Evolutionary conservation across 2,888 invertebrate genomes (phyloP), one percentile per base, ranked within the genome.

Genomic region (Agrochola lychnidis): DNA sequence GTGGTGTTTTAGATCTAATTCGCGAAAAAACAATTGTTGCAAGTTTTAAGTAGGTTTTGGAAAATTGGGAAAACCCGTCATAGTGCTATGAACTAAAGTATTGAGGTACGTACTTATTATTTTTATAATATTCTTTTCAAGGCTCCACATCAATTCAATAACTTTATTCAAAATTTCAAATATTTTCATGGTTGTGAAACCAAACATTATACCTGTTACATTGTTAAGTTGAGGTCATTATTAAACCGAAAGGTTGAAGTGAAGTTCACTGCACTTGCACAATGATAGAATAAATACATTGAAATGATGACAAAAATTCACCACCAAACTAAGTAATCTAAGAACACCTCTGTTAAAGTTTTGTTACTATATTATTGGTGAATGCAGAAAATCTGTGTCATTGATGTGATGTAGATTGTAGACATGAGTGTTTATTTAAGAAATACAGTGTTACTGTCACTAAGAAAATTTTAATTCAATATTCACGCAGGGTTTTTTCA

Each of bases 121-220:
- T 63, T n/a, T 45, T 40, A 73, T 5, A 0, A 57, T 12, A 57
- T 69, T 51, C 7, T n/a, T 9, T 56, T 68, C 82, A 80, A 81
- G 82, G 66, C n/a, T 67, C 22, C 9, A 36, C 7, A 64, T 30
- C 36, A 61, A 61, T 70, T 78, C 48, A 63, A 61, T 76, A 77
- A 59, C 48, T 14, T 14, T 59, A 76, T 62, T 36, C 62, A 36
- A 16, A 53, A 62, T 22, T 56, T 66, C 16, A 12, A 63, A 73
- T 42, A 61, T 61, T 59, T 66, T 48, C 19, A 40, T 53, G n/a
- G 22, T 68, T 82, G 42, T 61, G 82, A 77, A 70, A 77, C 2
- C 14, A 48, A 64, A 42, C 10, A 48, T 59, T 71, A 64, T 59
- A 57, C 19, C 9, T 56, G 25, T 25, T 22, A 45, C 12, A 19